These are phyloP conservation scores for Ophioninae sp. DNA, from an alignment of 2,888 invertebrate species.

Conservation along the genomic window DNA sequence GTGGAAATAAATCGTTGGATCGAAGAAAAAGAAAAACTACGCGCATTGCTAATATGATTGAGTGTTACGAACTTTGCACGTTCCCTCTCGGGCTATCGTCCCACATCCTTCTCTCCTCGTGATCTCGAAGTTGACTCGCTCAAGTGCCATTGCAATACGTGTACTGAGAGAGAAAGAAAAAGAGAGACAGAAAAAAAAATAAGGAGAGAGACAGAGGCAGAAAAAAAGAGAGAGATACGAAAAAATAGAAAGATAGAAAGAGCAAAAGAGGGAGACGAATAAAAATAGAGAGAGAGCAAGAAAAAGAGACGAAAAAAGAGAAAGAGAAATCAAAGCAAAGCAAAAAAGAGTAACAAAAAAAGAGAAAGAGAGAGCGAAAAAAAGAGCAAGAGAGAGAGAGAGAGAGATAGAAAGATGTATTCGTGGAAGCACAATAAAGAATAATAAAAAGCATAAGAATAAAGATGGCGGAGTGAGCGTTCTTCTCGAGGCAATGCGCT, in stretches of 20 bases:
- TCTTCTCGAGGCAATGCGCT: conserved; percentile 59
- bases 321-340: no score
- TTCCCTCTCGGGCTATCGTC: conserved; percentile 51
- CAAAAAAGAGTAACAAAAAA: conserved; percentile 51
- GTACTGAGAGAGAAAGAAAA: conserved; percentile 33
- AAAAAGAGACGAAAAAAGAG: conserved; percentile 33
- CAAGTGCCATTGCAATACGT: conserved; percentile 59
- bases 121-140: conserved; percentile 41
- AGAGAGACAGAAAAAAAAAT: conserved; percentile 1
- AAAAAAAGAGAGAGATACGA: conserved; percentile 50
- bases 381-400: conserved; percentile 44
- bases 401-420: conserved; percentile 34
- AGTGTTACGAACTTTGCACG: conserved; percentile 34
- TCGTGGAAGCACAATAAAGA: conserved; percentile 55
- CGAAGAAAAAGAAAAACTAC: conserved; percentile 2
- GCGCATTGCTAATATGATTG: conserved; percentile 17
- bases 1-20: conserved; percentile 18
- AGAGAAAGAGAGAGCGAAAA: conserved; percentile 38
- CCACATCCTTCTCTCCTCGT: conserved; percentile 29
- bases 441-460: conserved; percentile 62
- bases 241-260: conserved; percentile 31
- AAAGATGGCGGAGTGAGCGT: conserved; percentile 61
- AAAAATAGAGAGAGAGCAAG: conserved; percentile 36
- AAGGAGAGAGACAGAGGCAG: neutral
- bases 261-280: conserved; percentile 48